Base-by-base conservation (phyloP, 2,888 invertebrate species). In the Hyalella azteca region DNA sequence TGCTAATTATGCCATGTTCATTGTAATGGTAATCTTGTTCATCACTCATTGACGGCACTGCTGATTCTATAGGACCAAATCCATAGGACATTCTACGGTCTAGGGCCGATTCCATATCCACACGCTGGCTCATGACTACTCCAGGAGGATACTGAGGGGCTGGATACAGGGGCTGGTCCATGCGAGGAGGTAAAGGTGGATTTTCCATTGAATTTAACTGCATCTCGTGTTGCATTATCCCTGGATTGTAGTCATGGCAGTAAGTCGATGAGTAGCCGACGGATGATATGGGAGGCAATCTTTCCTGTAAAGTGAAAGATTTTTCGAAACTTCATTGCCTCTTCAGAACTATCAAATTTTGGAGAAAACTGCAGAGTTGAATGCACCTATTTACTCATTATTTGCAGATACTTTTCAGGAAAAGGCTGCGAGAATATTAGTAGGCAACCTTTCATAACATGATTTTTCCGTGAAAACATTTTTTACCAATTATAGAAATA, bases 1-100 rank as follows among this genome's bases (percentile, higher is more conserved):
- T 29, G 9, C 36, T 66, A 36, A 66, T 66, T 66, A 66, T 36
- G 13, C 66, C 66, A 19, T 66, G 66, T 15, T 66, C 66, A 29
- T 66, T 66, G 19, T 66, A 66, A 29, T 66, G 66, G n/a, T 66
- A 66, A 36, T 66, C 36, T 3, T 32, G 66, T 15, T 66, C 66
- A 15, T 29, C 29, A 36, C 66, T 66, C 32, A 66, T 32, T 13
- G 66, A 66, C 3, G 39, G 66, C 4, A 36, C 39, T 36, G 36
- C 36, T 22, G 66, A 66, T 19, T 66, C 66, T 2, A 36, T 36
- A 4, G 66, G 36, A 11, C 32, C 66, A 36, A 39, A 66, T 11
- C 66, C 66, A 36, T 66, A 66, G 11, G 66, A 36, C 36, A 66
- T 22, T 66, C 66, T 66, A 1, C 36, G 66, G 19, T 66, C 66